Conservation (phyloP, 2,797 vertebrate genomes). For the Pseudochaenichthys georgianus region DNA sequence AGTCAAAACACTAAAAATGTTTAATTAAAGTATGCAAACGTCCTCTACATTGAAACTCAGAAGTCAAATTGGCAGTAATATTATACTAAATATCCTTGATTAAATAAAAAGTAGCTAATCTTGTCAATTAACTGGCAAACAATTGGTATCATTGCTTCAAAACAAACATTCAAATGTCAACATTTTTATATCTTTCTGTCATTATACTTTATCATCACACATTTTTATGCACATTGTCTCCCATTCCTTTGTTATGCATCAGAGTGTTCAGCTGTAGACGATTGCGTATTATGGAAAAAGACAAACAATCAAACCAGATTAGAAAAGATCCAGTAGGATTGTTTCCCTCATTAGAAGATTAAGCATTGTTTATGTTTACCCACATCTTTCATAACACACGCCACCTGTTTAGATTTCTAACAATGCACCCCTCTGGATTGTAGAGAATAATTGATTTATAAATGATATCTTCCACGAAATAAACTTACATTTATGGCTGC, state of each 20-base stretch:
- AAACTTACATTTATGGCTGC: constrained; percentile 33
- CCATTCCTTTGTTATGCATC: not conserved
- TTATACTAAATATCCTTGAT: not conserved
- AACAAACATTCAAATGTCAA: not conserved
- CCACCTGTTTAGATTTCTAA: constrained; percentile 23
- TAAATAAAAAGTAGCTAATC: not conserved
- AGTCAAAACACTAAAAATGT: not conserved
- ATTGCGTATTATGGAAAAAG: constrained; percentile 17
- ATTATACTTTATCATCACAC: not conserved
- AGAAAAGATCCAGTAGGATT: constrained; percentile 43
- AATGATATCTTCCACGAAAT: constrained; percentile 25
- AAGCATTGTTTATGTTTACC: constrained; percentile 29
- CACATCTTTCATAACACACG: constrained; percentile 17
- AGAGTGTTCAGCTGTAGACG: constrained; percentile 3
- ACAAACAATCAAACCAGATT: constrained; percentile 56
- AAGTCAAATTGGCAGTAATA: not conserved
- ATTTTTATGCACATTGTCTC: not conserved
- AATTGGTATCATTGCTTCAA: not conserved
- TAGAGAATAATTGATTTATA: constrained; percentile 12
- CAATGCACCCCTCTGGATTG: not conserved
- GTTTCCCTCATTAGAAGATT: constrained; percentile 40
- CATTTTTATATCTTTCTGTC: not conserved
- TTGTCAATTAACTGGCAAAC: not conserved
- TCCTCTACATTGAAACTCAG: not conserved
- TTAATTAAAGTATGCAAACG: not conserved